Evolutionary conservation across 2,888 invertebrate species (phyloP).

Genomic region (Brachylomia viminalis): DNA sequence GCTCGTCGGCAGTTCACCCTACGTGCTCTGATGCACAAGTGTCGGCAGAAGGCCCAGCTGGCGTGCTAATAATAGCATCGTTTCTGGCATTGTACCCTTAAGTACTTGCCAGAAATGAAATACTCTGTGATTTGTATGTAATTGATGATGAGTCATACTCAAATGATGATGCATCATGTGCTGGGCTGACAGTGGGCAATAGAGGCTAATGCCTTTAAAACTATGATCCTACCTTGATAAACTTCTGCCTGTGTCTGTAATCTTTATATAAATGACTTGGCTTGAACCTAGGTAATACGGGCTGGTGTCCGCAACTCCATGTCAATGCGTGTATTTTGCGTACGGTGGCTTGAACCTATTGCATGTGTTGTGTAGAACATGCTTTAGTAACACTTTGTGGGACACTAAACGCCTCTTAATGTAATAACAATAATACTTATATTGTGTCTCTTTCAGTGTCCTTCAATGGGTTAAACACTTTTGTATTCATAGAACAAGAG

Average conservation of each 20-base stretch:
- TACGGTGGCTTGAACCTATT: constrained; percentile 11
- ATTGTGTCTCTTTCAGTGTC: no score
- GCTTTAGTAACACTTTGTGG: constrained; percentile 2
- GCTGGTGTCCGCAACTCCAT: no score
- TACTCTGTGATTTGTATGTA: constrained; percentile 64
- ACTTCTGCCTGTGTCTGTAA: constrained; percentile 15
- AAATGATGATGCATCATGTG: constrained; percentile 35
- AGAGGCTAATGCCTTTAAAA: constrained; percentile 30
- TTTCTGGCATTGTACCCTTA: constrained; percentile 68
- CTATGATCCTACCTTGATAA: constrained; percentile 24
- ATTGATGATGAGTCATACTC: constrained; percentile 58
- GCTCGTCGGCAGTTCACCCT: constrained; percentile 99
- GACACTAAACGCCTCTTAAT: no score
- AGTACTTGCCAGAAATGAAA: constrained; percentile 59
- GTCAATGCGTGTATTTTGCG: no score
- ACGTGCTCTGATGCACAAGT: constrained; percentile 98
- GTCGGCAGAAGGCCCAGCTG: constrained; percentile 97
- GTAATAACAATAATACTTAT: no score
- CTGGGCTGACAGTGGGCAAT: constrained; percentile 18
- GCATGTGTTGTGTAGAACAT: constrained; percentile 13
- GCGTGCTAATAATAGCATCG: constrained; percentile 90
- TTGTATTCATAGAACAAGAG: constrained; percentile 11
- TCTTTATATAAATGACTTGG: constrained; percentile 28
- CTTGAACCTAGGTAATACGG: no score
- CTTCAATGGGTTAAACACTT: no score